These are phyloP conservation scores for Hipparchia semele DNA, from an alignment of 2,888 invertebrate species.

Conservation along the genomic window DNA sequence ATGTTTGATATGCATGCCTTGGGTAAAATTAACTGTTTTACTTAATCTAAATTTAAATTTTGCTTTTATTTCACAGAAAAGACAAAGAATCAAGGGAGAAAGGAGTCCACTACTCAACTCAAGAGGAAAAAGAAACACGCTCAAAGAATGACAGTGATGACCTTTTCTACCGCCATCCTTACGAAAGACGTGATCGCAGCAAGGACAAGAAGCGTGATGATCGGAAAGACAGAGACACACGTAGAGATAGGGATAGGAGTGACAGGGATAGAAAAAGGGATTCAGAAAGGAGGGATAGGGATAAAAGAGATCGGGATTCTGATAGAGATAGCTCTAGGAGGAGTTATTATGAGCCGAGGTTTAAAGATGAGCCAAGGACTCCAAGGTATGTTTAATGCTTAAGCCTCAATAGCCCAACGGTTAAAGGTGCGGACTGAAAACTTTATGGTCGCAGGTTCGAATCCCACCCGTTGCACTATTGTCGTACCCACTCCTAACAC, in stretches of 20 bases:
- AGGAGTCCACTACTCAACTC: constrained; percentile 88
- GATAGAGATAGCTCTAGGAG: constrained; percentile 75
- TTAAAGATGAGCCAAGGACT: constrained; percentile 94
- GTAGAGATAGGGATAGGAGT: constrained; percentile 45
- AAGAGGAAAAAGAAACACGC: constrained; percentile 77
- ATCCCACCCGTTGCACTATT: too few species aligned
- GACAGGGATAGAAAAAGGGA: constrained; percentile 56
- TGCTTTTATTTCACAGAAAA: constrained; percentile 55
- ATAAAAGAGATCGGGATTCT: constrained; percentile 57
- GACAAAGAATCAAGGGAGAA: constrained; percentile 85
- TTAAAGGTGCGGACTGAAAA: too few species aligned
- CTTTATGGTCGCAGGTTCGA: too few species aligned
- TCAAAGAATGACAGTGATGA: constrained; percentile 71
- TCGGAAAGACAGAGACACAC: constrained; percentile 27
- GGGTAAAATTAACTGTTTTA: too few species aligned
- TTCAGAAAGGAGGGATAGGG: constrained; percentile 60
- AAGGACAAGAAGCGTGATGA: constrained; percentile 24
- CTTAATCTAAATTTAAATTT: background rate
- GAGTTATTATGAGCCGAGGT: constrained; percentile 84
- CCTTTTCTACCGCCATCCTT: constrained; percentile 59
- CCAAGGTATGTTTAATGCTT: constrained; percentile 84
- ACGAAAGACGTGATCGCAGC: constrained; percentile 52
- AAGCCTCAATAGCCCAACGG: too few species aligned
- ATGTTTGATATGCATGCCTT: background rate
- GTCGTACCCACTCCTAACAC: too few species aligned